phyloP scores from a whole-genome alignment of 2,888 invertebrate species.

The Drosophila barbarae region DNA sequence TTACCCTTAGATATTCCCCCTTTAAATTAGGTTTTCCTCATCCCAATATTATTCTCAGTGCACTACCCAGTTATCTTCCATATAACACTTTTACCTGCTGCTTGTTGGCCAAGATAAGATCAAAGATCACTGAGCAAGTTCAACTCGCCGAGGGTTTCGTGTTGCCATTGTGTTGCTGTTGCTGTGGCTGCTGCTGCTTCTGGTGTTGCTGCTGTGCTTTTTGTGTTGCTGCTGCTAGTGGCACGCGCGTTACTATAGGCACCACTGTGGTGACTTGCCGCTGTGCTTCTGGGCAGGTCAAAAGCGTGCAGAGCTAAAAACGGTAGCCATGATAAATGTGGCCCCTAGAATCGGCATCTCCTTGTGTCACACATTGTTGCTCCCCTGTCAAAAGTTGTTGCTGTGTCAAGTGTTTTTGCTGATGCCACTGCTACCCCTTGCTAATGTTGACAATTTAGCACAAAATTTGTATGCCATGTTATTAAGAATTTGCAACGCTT shows the following conservation, averaged over 20 bases:
- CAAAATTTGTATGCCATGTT: constrained; percentile 66
- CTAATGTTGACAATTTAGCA: constrained; percentile 73
- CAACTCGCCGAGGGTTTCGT: constrained; percentile 56
- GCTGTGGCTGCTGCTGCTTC: constrained; percentile 3
- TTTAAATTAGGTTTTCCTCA: not conserved
- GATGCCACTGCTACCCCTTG: constrained; percentile 13
- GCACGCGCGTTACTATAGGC: constrained; percentile 51
- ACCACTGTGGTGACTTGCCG: constrained; percentile 1
- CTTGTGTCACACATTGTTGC: not conserved
- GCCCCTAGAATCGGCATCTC: constrained; percentile 36
- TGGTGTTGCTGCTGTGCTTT: not conserved
- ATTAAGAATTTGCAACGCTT: constrained; percentile 66
- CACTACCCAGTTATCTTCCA: constrained; percentile 2
- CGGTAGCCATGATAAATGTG: constrained; percentile 70
- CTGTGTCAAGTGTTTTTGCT: constrained; percentile 44
- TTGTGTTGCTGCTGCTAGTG: constrained; percentile 29
- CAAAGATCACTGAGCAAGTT: constrained; percentile 67
- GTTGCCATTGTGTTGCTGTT: constrained; percentile 54
- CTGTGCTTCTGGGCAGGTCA: constrained; percentile 53
- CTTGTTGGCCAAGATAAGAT: constrained; percentile 46
- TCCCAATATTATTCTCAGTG: constrained; percentile 3
- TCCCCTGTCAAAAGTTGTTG: constrained; percentile 21
- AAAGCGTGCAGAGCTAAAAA: constrained; percentile 67
- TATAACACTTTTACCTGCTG: constrained; percentile 58
- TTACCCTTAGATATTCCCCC: not conserved